These are phyloP conservation scores for Laticauda colubrina DNA, from an alignment of 2,113 vertebrate genomes.

Conservation along the genomic window DNA sequence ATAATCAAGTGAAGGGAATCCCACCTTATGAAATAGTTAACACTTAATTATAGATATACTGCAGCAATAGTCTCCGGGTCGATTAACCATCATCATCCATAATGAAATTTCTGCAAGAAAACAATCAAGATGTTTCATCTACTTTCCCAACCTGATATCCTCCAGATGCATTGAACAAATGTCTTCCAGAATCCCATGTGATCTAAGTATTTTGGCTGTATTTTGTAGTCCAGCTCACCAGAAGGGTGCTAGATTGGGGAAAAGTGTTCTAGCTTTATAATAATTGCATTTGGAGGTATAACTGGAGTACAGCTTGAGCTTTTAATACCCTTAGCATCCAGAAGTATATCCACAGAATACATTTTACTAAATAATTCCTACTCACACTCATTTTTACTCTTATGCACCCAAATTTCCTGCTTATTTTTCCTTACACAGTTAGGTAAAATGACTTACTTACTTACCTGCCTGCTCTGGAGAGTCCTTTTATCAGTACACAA, in stretches of 20 bases:
- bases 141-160: background rate
- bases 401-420: background rate
- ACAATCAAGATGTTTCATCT: background rate
- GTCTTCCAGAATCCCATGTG: background rate
- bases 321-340: background rate
- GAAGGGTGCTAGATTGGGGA: background rate
- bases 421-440: background rate
- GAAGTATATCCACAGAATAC: background rate
- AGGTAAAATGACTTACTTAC: background rate
- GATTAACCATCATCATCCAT: background rate
- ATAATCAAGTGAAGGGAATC: background rate
- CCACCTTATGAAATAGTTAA: background rate
- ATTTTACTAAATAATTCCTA: background rate
- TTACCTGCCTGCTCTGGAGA: slow-evolving; percentile 6
- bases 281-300: background rate
- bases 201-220: background rate
- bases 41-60: background rate
- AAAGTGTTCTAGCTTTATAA: background rate
- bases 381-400: background rate
- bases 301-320: background rate
- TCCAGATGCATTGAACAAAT: background rate
- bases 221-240: background rate
- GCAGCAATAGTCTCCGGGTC: background rate
- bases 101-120: no score
- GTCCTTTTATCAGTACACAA: background rate